These are phyloP conservation scores for Agrochola litura DNA, from an alignment of 2,888 invertebrate species.

Conservation along the genomic window DNA sequence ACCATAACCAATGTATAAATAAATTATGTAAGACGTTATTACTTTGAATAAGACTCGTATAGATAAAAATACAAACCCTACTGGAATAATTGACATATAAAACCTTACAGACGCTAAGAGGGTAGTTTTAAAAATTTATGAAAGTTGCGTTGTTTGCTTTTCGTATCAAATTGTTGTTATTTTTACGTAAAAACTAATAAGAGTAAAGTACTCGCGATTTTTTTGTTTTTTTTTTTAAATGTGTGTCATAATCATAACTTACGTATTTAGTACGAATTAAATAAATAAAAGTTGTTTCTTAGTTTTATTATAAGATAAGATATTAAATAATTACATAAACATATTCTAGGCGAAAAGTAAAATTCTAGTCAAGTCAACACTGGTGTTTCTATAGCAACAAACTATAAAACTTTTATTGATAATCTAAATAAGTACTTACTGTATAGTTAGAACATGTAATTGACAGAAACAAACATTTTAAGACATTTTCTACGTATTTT, in stretches of 20 bases:
- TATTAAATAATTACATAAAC: not conserved
- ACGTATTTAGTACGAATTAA: constrained; percentile 12
- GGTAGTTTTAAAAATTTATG: constrained; percentile 24
- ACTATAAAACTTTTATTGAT: constrained; percentile 15
- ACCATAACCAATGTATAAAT: constrained; percentile 16
- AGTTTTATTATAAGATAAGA: not conserved
- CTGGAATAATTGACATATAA: constrained; percentile 56
- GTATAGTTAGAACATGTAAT: not conserved
- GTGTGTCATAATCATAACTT: not conserved
- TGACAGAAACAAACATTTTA: constrained; percentile 18
- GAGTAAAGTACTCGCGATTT: not conserved
- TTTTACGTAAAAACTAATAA: not conserved
- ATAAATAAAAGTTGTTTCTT: constrained; percentile 5
- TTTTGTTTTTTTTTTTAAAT: not conserved
- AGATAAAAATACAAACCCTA: constrained; percentile 35
- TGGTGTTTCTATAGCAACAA: not conserved
- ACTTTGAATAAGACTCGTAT: constrained; percentile 3
- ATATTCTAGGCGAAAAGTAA: not conserved
- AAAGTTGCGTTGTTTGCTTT: not conserved
- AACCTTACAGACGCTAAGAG: constrained; percentile 24
- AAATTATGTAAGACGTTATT: constrained; percentile 8
- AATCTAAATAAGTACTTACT: constrained; percentile 3
- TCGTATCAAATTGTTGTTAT: not conserved
- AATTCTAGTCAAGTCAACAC: constrained; percentile 6
- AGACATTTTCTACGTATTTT: not conserved